A percentile compares a stretch with the other conserved stretches of the same genome.
Conservation (phyloP, 2,888 invertebrate species). For the Sisyra terminalis region DNA sequence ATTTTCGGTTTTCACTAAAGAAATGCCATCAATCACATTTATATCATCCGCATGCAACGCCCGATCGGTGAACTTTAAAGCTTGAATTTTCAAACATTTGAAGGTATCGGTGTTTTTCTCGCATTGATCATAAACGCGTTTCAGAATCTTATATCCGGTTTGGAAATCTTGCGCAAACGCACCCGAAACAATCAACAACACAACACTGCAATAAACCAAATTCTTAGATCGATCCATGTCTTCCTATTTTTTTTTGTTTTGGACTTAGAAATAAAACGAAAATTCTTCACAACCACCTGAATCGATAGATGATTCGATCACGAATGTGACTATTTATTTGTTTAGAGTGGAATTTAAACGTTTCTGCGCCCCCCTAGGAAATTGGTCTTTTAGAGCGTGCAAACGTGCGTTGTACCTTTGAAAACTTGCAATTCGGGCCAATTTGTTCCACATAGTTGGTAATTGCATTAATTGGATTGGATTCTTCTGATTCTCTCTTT, state of each 20-base stretch:
- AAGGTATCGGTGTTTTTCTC: slow-evolving; percentile 42
- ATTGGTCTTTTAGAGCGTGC: slow-evolving; percentile 11
- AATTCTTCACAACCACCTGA: no score
- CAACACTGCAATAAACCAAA: background rate
- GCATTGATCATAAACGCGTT: slow-evolving; percentile 43
- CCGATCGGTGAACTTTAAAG: slow-evolving; percentile 44
- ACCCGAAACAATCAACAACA: background rate
- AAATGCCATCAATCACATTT: slow-evolving; percentile 43
- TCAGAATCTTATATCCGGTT: slow-evolving; percentile 31
- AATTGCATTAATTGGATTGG: background rate
- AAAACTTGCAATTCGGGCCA: slow-evolving; percentile 8
- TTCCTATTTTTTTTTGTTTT: no score
- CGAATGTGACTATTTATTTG: background rate
- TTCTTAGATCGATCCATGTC: background rate
- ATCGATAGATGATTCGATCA: no score
- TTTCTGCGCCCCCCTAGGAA: slow-evolving; percentile 9
- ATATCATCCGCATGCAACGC: slow-evolving; percentile 44
- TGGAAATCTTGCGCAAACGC: slow-evolving; percentile 13
- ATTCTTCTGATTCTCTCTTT: background rate
- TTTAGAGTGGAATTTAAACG: slow-evolving; percentile 9
- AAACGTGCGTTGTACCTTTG: slow-evolving; percentile 1
- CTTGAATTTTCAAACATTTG: slow-evolving; percentile 56
- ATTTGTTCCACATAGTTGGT: slow-evolving; percentile 11
- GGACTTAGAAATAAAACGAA: background rate
- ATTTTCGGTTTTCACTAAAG: slow-evolving; percentile 30